A percentile compares a stretch with the other conserved stretches of the same genome.
phyloP scores from a whole-genome alignment of 2,113 vertebrate species.

The Ancistrus triradiatus region DNA sequence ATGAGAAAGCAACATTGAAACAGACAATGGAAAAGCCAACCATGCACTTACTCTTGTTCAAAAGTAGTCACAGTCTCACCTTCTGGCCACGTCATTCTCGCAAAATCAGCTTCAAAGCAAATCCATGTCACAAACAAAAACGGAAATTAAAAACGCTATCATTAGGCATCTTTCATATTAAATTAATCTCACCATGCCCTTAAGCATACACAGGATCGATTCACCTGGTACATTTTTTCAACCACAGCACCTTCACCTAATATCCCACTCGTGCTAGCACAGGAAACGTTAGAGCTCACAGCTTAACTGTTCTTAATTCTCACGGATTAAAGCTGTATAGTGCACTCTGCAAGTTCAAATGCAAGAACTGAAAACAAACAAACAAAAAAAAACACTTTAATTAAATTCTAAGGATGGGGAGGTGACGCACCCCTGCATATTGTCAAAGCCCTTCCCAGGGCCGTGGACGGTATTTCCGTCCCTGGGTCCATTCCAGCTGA shows the following conservation, averaged over 20 bases:
- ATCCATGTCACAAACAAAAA: constrained; percentile 15
- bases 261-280: constrained; percentile 1
- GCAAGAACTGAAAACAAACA: constrained; percentile 28
- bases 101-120: not conserved
- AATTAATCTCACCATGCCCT: not conserved
- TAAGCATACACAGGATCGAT: not conserved
- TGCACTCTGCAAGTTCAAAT: constrained; percentile 44
- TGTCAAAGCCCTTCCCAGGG: constrained; percentile 33
- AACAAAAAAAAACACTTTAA: constrained; percentile 50
- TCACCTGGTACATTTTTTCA: not conserved
- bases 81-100: not conserved
- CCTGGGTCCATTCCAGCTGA: not conserved
- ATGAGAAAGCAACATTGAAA: constrained; percentile 30
- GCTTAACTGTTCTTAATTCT: constrained; percentile 48
- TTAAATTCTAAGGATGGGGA: constrained; percentile 43
- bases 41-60: not conserved
- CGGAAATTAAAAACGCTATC: constrained; percentile 3
- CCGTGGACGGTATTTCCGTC: constrained; percentile 20
- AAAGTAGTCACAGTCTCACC: constrained; percentile 8
- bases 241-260: not conserved
- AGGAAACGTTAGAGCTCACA: constrained; percentile 54
- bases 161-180: constrained; percentile 19
- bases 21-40: constrained; percentile 11
- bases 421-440: constrained; percentile 39
- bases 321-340: constrained; percentile 36